Evolutionary conservation across 2,888 invertebrate genomes (phyloP).

Genomic region (Bimastos eiseni): DNA sequence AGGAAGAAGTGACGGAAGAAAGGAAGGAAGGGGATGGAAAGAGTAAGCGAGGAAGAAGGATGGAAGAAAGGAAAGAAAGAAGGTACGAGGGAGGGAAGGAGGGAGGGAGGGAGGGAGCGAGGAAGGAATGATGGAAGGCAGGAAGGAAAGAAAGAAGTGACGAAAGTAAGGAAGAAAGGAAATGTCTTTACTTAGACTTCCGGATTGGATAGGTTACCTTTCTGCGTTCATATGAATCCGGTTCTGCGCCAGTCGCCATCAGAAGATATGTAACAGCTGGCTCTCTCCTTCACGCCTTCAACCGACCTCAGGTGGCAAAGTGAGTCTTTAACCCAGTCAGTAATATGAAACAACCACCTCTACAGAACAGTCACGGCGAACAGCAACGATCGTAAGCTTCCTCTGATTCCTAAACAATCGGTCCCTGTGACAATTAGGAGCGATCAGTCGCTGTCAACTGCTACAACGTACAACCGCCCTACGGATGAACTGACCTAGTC

Average conservation of each 20-base stretch:
- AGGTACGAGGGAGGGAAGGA: neutral
- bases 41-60: too few species aligned
- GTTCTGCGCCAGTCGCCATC: neutral
- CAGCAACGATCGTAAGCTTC: neutral
- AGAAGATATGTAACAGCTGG: neutral
- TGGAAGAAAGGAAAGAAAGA: neutral
- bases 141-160: too few species aligned
- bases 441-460: neutral
- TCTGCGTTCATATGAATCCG: neutral
- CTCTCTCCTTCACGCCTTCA: neutral
- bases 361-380: too few species aligned
- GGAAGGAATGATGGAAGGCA: neutral
- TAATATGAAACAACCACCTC: too few species aligned
- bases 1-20: neutral
- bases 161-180: too few species aligned
- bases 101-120: neutral
- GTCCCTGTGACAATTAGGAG: neutral
- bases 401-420: neutral
- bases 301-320: neutral
- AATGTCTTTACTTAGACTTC: neutral
- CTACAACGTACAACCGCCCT: neutral
- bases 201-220: neutral
- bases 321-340: neutral
- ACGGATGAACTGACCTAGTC: neutral
- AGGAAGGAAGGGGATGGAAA: neutral